Evolutionary conservation across 2,888 invertebrate genomes (phyloP).

Genomic region (Leptinotarsa haldemani): DNA sequence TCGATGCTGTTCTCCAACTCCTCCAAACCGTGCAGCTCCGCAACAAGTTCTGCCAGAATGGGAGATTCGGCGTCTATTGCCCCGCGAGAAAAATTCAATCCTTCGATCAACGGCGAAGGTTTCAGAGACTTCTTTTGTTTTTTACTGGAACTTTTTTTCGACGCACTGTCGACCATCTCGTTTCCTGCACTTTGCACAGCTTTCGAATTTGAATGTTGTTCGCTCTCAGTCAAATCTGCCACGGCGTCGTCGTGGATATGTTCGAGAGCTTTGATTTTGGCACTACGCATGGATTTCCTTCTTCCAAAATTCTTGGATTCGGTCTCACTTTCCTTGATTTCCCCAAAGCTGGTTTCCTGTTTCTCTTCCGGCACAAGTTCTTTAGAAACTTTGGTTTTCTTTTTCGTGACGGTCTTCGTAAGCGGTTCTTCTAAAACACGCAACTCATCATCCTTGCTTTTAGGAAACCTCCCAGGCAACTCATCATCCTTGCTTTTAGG

Average conservation of each 20-base stretch:
- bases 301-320: constrained; percentile 31
- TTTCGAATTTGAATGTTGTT: constrained; percentile 33
- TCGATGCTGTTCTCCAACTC: constrained; percentile 46
- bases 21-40: constrained; percentile 41
- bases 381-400: neutral
- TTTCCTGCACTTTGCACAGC: neutral
- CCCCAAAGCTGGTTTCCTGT: neutral
- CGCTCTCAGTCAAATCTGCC: constrained; percentile 48
- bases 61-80: constrained; percentile 30
- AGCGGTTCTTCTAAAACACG: constrained; percentile 1
- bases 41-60: constrained; percentile 41
- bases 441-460: constrained; percentile 23
- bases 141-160: constrained; percentile 25
- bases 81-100: constrained; percentile 4
- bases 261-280: constrained; percentile 55
- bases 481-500: constrained; percentile 36
- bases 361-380: neutral
- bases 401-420: neutral
- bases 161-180: constrained; percentile 6
- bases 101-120: constrained; percentile 3
- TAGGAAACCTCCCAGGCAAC: constrained; percentile 33
- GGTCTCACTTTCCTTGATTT: constrained; percentile 27
- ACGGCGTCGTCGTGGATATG: constrained; percentile 53
- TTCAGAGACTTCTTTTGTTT: constrained; percentile 28
- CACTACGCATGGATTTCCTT: constrained; percentile 45